Base-by-base conservation (phyloP, 30 jellyfish, hydroid and myxozoan genomes). In the Haliclystus octoradiatus region DNA sequence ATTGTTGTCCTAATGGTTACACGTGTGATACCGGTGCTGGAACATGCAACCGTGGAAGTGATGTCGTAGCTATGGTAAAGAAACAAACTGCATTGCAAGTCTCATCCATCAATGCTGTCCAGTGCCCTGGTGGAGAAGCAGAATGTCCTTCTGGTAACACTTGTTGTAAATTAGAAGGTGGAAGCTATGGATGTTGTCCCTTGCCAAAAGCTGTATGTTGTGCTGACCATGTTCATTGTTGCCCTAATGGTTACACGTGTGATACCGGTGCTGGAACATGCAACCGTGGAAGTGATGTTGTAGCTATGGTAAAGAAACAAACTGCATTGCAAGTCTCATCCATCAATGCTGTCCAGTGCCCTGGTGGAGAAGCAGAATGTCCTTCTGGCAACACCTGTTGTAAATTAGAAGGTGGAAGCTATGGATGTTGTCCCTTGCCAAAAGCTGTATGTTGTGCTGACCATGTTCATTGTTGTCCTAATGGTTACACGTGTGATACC, bases 131-230 rank as follows among this genome's bases (percentile, higher is more conserved):
- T 80, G 82, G 66, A 13, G 50, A 19, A 33, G 34, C 78, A 1
- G 51, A 28, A 2, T 74, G 85, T 64, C 85, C 85, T 57, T 63
- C 78, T 49, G 76, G 72, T 9, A 7, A 47, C 7, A 74, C 78
- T 3, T 74, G 85, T 47, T 74, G 85, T 65, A 74, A 74, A 47
- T 71, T 74, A 2, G 69, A 71, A 29, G 0, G 65, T 34, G 85
- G 85, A 2, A 65, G 72, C 25, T 74, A 74, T 64, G 85, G 85
- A 14, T 74, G 85, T 40, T 74, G 85, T 74, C 85, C 85, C 26
- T 50, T 2, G 24, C 28, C 60, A 26, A 53, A 74, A 15, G 85
- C 85, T 12, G 85, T 74, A 7, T 76, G 88, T 57, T 76, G 88
- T 49, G 50, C 78, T 27, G 88, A 76, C 28, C 78, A 74, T 23